A percentile compares a stretch with the other conserved stretches of the same genome.
phyloP scores from a whole-genome alignment of 2,888 invertebrate genomes.

The Oligia fasciuncula region DNA sequence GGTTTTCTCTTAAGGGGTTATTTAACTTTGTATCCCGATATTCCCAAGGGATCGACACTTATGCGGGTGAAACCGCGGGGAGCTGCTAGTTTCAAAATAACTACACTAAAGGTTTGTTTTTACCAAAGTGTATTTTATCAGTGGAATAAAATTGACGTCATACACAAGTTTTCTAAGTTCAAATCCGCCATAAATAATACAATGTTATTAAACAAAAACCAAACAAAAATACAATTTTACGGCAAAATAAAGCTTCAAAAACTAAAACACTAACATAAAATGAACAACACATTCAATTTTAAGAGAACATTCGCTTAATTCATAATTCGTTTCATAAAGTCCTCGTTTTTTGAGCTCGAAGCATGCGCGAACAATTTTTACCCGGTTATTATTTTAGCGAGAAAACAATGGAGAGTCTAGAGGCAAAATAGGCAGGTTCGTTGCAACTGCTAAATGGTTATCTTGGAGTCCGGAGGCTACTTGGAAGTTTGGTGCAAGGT shows the following conservation, averaged over 20 bases:
- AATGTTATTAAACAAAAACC: neutral
- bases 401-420: slow-evolving; percentile 81
- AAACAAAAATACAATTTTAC: neutral
- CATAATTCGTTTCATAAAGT: slow-evolving; percentile 40
- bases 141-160: neutral
- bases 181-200: neutral
- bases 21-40: too few species aligned
- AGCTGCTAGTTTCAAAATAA: too few species aligned
- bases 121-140: neutral
- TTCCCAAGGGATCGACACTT: too few species aligned
- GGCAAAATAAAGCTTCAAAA: neutral
- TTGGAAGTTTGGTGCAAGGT: slow-evolving; percentile 69
- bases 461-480: slow-evolving; percentile 83
- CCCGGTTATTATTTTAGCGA: slow-evolving; percentile 83
- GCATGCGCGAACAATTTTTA: slow-evolving; percentile 77
- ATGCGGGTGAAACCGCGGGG: too few species aligned
- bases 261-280: slow-evolving; percentile 5
- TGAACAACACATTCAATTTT: slow-evolving; percentile 23
- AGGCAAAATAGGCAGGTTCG: slow-evolving; percentile 84
- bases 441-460: slow-evolving; percentile 88
- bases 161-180: too few species aligned
- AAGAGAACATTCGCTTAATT: slow-evolving; percentile 38
- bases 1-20: too few species aligned
- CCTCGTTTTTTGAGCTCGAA: slow-evolving; percentile 48
- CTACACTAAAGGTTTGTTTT: too few species aligned